Evolutionary conservation across 2,113 vertebrate species (phyloP).

Genomic region (Odontesthes bonariensis): DNA sequence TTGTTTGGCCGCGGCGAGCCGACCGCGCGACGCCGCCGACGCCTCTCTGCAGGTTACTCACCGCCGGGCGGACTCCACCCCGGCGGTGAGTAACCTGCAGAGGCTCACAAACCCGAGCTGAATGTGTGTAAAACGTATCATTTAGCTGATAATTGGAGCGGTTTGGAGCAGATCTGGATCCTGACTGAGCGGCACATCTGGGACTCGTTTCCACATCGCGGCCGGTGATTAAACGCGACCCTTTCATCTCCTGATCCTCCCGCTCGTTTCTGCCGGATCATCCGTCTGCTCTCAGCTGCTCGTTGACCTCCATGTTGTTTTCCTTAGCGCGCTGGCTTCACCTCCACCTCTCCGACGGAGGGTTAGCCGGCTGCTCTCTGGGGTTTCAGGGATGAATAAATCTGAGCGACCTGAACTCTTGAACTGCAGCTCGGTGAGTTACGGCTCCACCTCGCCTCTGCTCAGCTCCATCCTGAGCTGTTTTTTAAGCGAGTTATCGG

Average conservation of each 20-base stretch:
- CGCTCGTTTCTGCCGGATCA: background rate
- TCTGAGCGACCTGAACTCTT: conserved; percentile 24
- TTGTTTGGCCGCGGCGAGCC: too few relatives aligned
- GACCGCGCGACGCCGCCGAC: too few relatives aligned
- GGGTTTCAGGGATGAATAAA: conserved; percentile 22
- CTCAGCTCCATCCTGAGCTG: background rate
- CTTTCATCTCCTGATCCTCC: conserved; percentile 18
- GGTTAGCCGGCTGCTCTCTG: background rate
- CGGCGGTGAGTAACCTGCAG: too few relatives aligned
- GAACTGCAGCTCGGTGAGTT: conserved; percentile 16
- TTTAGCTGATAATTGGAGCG: background rate
- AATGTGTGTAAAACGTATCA: background rate
- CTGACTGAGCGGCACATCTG: conserved; percentile 35
- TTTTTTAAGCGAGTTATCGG: background rate
- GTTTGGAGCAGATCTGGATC: background rate
- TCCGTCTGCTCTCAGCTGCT: conserved; percentile 9
- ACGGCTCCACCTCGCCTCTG: conserved; percentile 8
- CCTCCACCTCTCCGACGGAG: background rate
- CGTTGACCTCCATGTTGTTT: background rate
- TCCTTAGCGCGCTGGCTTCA: background rate
- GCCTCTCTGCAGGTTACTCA: too few relatives aligned
- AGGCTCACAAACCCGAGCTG: background rate
- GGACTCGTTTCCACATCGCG: conserved; percentile 8
- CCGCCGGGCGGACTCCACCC: too few relatives aligned
- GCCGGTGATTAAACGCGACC: conserved; percentile 13